A percentile compares a stretch with the other conserved stretches of the same genome.
These are phyloP conservation scores for Molanna angustata DNA, from an alignment of 2,888 invertebrate species.

Conservation along the genomic window DNA sequence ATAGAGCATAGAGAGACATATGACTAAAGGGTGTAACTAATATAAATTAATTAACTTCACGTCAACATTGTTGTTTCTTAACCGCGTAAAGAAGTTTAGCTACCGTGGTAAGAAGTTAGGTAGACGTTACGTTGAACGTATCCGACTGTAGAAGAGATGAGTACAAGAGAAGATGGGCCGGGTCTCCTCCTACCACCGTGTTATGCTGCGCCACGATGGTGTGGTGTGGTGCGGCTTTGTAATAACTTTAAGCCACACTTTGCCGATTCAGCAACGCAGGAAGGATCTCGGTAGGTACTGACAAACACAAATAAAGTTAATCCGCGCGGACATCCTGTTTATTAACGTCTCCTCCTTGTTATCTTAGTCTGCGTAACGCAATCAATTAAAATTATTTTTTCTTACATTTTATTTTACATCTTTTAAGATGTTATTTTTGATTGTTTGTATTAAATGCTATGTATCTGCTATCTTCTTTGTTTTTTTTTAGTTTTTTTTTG, in stretches of 20 bases:
- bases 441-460: too few species aligned
- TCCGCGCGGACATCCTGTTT: slow-evolving; percentile 19
- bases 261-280: slow-evolving; percentile 27
- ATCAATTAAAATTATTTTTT: too few species aligned
- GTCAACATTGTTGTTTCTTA: slow-evolving; percentile 1
- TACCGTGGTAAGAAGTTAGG: neutral
- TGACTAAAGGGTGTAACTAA: neutral
- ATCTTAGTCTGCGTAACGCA: too few species aligned
- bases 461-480: too few species aligned
- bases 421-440: too few species aligned
- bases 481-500: too few species aligned
- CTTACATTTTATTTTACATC: too few species aligned
- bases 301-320: slow-evolving; percentile 25
- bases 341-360: slow-evolving; percentile 2
- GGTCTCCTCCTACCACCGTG: too few species aligned
- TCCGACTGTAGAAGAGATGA: neutral
- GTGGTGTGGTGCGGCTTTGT: slow-evolving; percentile 8
- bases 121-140: neutral
- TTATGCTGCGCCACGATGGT: neutral
- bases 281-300: slow-evolving; percentile 6
- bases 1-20: neutral
- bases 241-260: slow-evolving; percentile 26
- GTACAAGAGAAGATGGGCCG: too few species aligned
- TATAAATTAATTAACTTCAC: neutral
- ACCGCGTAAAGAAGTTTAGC: neutral